Evolutionary conservation across 2,113 vertebrate genomes (phyloP).

Genomic region (Galeopterus variegatus): DNA sequence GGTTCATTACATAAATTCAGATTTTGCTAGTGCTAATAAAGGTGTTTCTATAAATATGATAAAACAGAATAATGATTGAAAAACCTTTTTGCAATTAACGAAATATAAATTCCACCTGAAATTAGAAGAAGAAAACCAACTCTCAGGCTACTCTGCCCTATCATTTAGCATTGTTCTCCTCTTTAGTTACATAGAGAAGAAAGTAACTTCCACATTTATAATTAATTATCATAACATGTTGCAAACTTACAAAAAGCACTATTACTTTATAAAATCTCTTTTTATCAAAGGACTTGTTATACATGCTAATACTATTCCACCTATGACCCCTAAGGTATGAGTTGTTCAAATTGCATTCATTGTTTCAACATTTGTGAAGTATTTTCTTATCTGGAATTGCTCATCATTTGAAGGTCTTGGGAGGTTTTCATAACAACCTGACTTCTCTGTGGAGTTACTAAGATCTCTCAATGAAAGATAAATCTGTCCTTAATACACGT

Average conservation of each 20-base stretch:
- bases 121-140: neutral
- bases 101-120: neutral
- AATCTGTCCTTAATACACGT: neutral
- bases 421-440: neutral
- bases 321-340: neutral
- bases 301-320: neutral
- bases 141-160: neutral
- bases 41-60: neutral
- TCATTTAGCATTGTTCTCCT: neutral
- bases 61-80: neutral
- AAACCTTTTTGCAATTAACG: neutral
- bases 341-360: neutral
- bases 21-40: neutral
- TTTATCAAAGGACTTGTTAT: neutral
- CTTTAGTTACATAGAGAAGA: neutral
- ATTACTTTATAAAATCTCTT: neutral
- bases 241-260: neutral
- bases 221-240: neutral
- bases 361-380: neutral
- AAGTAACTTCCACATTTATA: neutral
- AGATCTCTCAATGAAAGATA: neutral
- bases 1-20: neutral
- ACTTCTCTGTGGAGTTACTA: neutral
- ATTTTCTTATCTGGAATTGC: neutral
- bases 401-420: neutral